Percentiles rank a stretch among this genome's conserved stretches.
Conservation (phyloP, 2,797 vertebrate genomes). For the Sebastes itinus region DNA sequence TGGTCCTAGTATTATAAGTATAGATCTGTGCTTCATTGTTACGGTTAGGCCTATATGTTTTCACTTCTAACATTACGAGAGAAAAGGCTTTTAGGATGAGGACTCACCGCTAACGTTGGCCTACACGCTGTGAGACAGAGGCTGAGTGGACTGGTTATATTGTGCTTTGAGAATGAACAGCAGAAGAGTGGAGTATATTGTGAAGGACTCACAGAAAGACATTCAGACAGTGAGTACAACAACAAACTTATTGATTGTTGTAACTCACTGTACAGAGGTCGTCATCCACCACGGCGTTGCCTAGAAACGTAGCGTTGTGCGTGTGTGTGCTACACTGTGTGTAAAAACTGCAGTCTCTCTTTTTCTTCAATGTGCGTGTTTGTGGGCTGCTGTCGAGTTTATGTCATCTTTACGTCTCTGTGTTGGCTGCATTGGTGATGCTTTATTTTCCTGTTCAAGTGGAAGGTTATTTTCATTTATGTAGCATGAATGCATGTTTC, state of each 20-base stretch:
- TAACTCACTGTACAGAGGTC: not conserved
- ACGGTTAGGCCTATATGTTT: not conserved
- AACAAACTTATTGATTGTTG: not conserved
- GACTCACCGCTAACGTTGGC: not conserved
- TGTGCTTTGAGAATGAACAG: not conserved
- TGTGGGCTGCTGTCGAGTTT: not conserved
- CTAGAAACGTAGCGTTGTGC: not conserved
- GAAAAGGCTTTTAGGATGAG: not conserved
- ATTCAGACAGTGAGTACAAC: not conserved
- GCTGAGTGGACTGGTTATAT: too few species aligned
- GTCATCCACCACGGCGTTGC: too few species aligned
- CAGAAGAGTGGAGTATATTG: rapidly evolving
- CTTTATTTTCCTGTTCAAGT: not conserved
- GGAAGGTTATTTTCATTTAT: not conserved
- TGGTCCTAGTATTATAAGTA: not conserved
- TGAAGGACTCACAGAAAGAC: not conserved
- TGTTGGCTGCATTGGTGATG: not conserved
- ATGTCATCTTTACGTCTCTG: not conserved
- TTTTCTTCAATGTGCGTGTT: not conserved
- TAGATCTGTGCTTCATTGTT: not conserved
- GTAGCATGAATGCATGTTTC: not conserved
- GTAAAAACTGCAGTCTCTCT: not conserved
- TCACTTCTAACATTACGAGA: not conserved
- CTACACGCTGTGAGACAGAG: not conserved
- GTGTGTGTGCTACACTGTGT: not conserved